Conservation (phyloP, 2,888 invertebrate species). For the Ophonus ardosiacus region DNA sequence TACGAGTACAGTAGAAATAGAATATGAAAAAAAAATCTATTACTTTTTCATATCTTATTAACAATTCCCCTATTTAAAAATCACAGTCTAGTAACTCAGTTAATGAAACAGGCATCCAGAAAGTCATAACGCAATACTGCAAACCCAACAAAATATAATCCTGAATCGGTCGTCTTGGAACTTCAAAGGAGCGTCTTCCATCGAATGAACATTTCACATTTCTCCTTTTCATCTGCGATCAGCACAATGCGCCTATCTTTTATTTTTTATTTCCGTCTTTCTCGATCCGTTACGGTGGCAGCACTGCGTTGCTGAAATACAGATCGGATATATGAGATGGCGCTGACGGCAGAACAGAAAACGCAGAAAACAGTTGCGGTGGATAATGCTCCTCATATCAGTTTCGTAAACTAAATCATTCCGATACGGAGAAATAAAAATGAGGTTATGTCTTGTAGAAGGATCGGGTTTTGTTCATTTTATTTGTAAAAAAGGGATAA, state of each 20-base stretch:
- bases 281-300: neutral
- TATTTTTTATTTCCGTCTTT: constrained; percentile 1
- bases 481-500: neutral
- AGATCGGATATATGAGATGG: neutral
- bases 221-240: neutral
- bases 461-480: constrained; percentile 1
- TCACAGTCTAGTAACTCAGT: no score
- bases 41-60: no score
- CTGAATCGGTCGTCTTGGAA: neutral
- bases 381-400: neutral
- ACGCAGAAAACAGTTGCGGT: neutral
- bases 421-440: neutral
- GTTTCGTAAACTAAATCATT: neutral
- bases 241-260: constrained; percentile 12
- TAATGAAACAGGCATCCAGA: neutral
- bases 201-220: no score
- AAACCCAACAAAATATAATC: constrained; percentile 1
- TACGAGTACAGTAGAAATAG: no score
- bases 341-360: neutral
- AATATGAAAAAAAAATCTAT: no score
- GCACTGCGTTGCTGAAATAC: neutral
- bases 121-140: neutral
- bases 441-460: neutral
- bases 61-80: no score
- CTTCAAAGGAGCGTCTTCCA: neutral